These are phyloP conservation scores for Epinotia nisella DNA, from an alignment of 2,888 invertebrate species.

Conservation along the genomic window DNA sequence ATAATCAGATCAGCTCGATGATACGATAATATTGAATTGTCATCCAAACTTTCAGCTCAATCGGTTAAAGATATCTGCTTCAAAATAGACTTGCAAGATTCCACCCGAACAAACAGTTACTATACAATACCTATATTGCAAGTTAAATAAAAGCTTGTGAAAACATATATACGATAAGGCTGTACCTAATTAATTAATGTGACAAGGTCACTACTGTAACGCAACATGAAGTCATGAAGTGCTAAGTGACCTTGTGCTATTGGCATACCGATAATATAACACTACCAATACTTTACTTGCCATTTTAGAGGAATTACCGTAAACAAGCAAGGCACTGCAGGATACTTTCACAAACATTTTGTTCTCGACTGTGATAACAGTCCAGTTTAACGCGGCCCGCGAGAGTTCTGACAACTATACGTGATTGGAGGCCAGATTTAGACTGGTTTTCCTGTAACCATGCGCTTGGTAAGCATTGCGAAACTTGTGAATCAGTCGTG, in stretches of 20 bases:
- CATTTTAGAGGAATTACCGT: constrained; percentile 20
- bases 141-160: too few species aligned
- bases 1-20: too few species aligned
- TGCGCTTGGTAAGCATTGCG: background rate
- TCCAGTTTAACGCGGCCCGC: background rate
- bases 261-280: constrained; percentile 31
- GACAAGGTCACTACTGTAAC: constrained; percentile 28
- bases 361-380: background rate
- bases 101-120: too few species aligned
- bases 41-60: too few species aligned
- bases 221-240: constrained; percentile 3
- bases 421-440: background rate
- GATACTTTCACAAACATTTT: background rate
- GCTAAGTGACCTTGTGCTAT: constrained; percentile 36
- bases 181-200: constrained; percentile 3
- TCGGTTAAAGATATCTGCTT: too few species aligned
- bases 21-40: too few species aligned
- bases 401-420: background rate
- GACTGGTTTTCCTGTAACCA: background rate
- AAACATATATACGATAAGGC: too few species aligned
- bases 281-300: constrained; percentile 24
- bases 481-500: background rate
- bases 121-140: too few species aligned
- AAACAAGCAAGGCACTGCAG: constrained; percentile 4
- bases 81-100: too few species aligned